Evolutionary conservation across 2,888 invertebrate genomes (phyloP).

Genomic region (Rhorus exstirpatorius): DNA sequence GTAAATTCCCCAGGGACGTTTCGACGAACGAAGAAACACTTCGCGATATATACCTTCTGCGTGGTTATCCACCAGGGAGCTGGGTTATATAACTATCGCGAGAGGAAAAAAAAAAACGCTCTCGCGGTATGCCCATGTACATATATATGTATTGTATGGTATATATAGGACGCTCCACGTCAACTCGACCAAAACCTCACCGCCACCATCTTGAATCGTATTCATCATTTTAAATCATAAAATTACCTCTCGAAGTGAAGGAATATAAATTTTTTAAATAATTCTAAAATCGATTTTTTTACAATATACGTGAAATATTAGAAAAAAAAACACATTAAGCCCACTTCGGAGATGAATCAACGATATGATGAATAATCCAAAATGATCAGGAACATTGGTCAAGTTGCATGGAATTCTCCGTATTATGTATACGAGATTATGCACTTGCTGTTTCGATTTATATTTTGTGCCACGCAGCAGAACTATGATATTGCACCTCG

Average conservation of each 20-base stretch:
- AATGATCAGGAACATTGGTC: background rate
- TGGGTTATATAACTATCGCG: background rate
- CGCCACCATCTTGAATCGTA: background rate
- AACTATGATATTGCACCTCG: constrained; percentile 1
- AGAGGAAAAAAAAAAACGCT: background rate
- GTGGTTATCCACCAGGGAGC: background rate
- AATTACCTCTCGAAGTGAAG: too few relatives aligned
- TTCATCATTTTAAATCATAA: too few relatives aligned
- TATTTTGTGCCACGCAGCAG: background rate
- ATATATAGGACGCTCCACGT: background rate
- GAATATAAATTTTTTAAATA: too few relatives aligned
- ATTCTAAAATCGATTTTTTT: too few relatives aligned
- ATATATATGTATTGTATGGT: too few relatives aligned
- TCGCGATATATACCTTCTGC: constrained; percentile 1
- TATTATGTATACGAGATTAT: background rate
- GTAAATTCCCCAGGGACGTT: constrained; percentile 38
- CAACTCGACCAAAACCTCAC: background rate
- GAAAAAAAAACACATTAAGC: background rate
- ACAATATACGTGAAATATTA: too few relatives aligned
- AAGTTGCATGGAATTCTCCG: background rate
- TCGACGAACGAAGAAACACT: constrained; percentile 12
- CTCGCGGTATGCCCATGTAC: too few relatives aligned
- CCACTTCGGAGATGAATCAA: background rate
- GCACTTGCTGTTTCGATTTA: background rate
- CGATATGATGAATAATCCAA: background rate